Evolutionary conservation across 2,797 vertebrate species (phyloP), one percentile per base, ranked within the genome.

Genomic region (Oreochromis grahami): DNA sequence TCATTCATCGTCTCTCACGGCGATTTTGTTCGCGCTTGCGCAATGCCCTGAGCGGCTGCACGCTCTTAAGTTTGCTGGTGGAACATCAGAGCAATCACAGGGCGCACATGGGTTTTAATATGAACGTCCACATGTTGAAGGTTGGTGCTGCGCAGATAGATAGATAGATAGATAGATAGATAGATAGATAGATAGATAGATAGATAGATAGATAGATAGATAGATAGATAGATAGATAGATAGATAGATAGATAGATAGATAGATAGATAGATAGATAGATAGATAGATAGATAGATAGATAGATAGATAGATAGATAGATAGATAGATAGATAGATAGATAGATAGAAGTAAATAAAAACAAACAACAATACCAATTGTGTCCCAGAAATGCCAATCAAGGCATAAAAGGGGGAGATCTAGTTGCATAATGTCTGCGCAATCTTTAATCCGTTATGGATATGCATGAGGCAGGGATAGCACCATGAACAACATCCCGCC

Each of bases 351-450:
- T 29, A 53, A 17, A 89, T 21, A 21, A 10, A 24, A 13, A 58
- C 17, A 8, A 80, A 76, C 24, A 80, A 53, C 85, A 87, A 24
- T 81, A 38, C 51, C 68, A 53, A 81, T 82, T 89, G 78, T 90
- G 91, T 76, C 93, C 92, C 84, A 94, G 88, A 95, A 94, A 94
- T 92, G 93, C 88, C 91, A 93, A 78, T 95, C 92, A 93, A 52
- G 2, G 52, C 65, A 60, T 53, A 80, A 84, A 76, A 80, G 77
- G 58, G 43, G 80, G 43, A 84, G 82, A 78, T 80, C 29, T 45
- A 78, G 88, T 94, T 95, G 93, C 92, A 92, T 94, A 92, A 92
- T 91, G 84, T 94, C 87, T 92, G 89, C 78, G 63, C 87, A 92
- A 90, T 93, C 87, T 93, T 92, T 89, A 93, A 94, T 94, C 88